phyloP scores from a whole-genome alignment of 2,797 vertebrate genomes.

The Arrhamphus sclerolepis region DNA sequence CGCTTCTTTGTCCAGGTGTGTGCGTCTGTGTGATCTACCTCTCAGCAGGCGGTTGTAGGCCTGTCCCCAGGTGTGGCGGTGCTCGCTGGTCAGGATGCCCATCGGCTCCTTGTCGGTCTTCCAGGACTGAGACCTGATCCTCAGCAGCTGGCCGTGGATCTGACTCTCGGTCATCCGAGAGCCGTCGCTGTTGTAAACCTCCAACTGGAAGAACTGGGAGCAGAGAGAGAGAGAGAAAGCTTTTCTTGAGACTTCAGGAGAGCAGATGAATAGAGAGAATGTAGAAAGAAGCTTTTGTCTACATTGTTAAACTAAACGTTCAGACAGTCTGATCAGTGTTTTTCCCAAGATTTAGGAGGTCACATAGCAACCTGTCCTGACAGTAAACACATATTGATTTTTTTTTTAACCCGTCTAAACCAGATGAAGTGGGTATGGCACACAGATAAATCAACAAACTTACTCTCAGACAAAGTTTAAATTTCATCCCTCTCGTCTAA shows the following conservation, averaged over 20 bases:
- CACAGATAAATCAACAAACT: too few relatives aligned
- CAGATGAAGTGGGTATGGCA: too few relatives aligned
- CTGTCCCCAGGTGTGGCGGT: constrained; percentile 86
- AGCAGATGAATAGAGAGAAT: too few relatives aligned
- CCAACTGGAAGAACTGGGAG: constrained; percentile 84
- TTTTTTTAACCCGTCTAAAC: too few relatives aligned
- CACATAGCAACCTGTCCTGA: too few relatives aligned
- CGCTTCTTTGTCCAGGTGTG: not conserved
- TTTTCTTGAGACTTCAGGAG: not conserved
- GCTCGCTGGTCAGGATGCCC: constrained; percentile 88
- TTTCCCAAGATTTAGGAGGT: too few relatives aligned
- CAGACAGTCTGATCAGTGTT: too few relatives aligned
- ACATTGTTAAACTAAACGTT: too few relatives aligned
- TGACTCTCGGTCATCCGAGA: constrained; percentile 85
- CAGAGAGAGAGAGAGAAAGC: not conserved
- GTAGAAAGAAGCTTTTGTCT: too few relatives aligned
- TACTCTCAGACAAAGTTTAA: too few relatives aligned
- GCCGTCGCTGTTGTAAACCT: constrained; percentile 88
- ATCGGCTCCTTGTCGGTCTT: constrained; percentile 89
- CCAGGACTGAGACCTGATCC: constrained; percentile 85
- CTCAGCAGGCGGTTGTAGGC: constrained; percentile 82
- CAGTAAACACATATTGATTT: too few relatives aligned
- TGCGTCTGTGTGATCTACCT: constrained; percentile 43
- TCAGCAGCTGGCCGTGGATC: constrained; percentile 84
- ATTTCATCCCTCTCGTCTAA: too few relatives aligned